phyloP scores from a whole-genome alignment of 1,140 invertebrate genomes.

The Atta texana region DNA sequence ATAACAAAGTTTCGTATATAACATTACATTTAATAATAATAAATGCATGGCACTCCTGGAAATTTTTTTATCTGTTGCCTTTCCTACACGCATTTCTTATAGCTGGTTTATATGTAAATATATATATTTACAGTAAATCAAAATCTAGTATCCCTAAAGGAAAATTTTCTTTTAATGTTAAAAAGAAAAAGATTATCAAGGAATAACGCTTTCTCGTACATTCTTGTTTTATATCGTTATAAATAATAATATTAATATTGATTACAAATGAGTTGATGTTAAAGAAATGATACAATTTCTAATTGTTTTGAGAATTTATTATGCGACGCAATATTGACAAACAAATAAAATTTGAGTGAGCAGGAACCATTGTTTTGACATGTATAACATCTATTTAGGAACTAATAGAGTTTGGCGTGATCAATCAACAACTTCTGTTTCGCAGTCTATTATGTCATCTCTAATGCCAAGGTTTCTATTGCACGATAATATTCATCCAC shows the following conservation, averaged over 20 bases:
- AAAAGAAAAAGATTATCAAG: background rate
- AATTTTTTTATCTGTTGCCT: background rate
- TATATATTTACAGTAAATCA: background rate
- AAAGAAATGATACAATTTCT: background rate
- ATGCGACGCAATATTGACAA: background rate
- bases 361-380: slow-evolving; percentile 43
- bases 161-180: background rate
- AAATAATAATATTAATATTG: background rate
- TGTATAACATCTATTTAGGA: slow-evolving; percentile 6
- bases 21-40: slow-evolving; percentile 71
- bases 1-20: slow-evolving; percentile 69
- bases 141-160: background rate
- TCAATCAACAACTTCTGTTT: slow-evolving; percentile 69
- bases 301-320: background rate
- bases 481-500: slow-evolving; percentile 59
- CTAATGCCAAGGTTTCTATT: slow-evolving; percentile 9
- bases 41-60: slow-evolving; percentile 73
- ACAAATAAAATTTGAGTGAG: slow-evolving; percentile 27
- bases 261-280: background rate
- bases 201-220: too few relatives aligned
- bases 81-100: background rate
- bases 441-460: slow-evolving; percentile 73
- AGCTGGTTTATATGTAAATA: background rate
- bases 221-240: background rate
- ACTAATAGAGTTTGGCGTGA: slow-evolving; percentile 9